phyloP scores from a whole-genome alignment of 2,888 invertebrate genomes.

The Muscina levida region DNA sequence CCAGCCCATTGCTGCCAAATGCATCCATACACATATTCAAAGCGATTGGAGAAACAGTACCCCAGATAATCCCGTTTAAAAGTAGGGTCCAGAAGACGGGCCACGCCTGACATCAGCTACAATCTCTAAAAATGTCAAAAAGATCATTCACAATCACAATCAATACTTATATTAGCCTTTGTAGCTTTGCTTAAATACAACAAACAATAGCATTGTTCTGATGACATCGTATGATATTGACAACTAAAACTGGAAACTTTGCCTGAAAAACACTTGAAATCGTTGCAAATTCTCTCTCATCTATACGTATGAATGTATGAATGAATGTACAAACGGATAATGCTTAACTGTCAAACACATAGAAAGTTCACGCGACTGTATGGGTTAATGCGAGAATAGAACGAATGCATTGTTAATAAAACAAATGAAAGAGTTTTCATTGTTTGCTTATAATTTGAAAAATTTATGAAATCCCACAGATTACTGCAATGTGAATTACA shows the following conservation, averaged over 20 bases:
- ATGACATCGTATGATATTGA: not conserved
- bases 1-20: too few species aligned
- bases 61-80: too few species aligned
- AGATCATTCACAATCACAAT: too few species aligned
- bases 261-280: not conserved
- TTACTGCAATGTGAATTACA: not conserved
- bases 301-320: slow-evolving; percentile 4
- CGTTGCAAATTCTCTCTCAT: not conserved
- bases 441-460: slow-evolving; percentile 41
- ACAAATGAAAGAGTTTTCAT: slow-evolving; percentile 34
- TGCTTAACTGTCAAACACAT: not conserved
- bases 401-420: slow-evolving; percentile 19
- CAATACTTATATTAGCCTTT: too few species aligned
- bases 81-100: too few species aligned
- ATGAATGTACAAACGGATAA: too few species aligned
- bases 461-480: slow-evolving; percentile 14
- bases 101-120: too few species aligned
- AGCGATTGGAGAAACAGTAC: too few species aligned
- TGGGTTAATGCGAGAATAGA: slow-evolving; percentile 15
- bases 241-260: slow-evolving; percentile 19
- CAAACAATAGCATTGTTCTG: too few species aligned
- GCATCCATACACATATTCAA: too few species aligned
- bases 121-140: too few species aligned
- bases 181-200: too few species aligned
- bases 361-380: not conserved